These are phyloP conservation scores for Lysandra bellargus DNA, from an alignment of 2,888 invertebrate genomes.

Conservation along the genomic window DNA sequence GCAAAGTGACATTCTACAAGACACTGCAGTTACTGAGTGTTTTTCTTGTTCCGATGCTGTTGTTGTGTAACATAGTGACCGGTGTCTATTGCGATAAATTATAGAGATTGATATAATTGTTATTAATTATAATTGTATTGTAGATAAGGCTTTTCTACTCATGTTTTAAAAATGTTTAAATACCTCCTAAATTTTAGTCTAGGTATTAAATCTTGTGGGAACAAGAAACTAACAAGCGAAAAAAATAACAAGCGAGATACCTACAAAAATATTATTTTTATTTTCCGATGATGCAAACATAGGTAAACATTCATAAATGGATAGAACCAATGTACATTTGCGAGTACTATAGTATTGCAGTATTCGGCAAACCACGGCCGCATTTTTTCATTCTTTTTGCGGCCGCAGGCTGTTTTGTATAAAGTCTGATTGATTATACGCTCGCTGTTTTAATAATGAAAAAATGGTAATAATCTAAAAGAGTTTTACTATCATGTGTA, in stretches of 20 bases:
- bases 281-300: neutral
- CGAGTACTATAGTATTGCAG: neutral
- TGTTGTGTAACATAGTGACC: neutral
- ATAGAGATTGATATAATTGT: neutral
- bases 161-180: too few relatives aligned
- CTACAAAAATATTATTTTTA: neutral
- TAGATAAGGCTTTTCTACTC: too few relatives aligned
- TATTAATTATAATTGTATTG: neutral
- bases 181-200: too few relatives aligned
- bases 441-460: neutral
- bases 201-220: too few relatives aligned
- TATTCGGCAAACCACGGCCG: neutral
- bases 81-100: neutral
- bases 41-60: neutral
- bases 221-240: too few relatives aligned
- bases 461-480: neutral
- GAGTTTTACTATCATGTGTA: too few relatives aligned
- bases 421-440: constrained; percentile 13
- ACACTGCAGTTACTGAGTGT: neutral
- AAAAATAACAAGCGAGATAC: too few relatives aligned
- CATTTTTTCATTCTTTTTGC: neutral
- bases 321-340: neutral
- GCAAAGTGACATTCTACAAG: neutral
- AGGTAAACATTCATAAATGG: neutral
- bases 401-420: constrained; percentile 3